Conservation (phyloP, 2,113 vertebrate genomes). For the Opisthocomus hoazin region DNA sequence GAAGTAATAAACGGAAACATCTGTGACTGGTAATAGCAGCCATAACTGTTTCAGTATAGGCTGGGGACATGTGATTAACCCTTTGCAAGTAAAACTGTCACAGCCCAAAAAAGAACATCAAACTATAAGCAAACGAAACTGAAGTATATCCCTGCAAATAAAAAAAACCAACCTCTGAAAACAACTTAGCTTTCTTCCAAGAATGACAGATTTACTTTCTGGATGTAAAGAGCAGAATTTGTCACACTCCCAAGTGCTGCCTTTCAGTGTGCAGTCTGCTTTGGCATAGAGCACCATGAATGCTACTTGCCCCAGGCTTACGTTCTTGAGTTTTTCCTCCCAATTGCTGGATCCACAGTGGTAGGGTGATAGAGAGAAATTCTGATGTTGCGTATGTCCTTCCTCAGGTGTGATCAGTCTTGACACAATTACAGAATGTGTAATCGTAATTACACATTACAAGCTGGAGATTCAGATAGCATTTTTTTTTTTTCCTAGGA, state of each 20-base stretch:
- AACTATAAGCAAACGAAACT: neutral
- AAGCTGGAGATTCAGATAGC: neutral
- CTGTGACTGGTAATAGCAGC: neutral
- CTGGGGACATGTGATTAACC: neutral
- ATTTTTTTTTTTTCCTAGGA: neutral
- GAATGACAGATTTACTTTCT: neutral
- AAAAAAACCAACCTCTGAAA: neutral
- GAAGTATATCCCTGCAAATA: neutral
- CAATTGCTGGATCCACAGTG: neutral
- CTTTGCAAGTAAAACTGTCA: neutral
- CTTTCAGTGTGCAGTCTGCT: neutral
- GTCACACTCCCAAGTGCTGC: neutral
- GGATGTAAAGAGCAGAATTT: neutral
- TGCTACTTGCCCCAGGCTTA: neutral
- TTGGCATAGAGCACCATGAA: neutral
- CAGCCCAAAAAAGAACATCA: neutral
- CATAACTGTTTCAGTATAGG: neutral
- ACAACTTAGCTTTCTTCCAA: neutral
- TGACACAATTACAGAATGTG: too few relatives aligned
- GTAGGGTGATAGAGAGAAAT: neutral
- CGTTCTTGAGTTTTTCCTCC: neutral
- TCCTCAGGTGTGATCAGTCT: neutral
- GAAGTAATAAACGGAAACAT: neutral
- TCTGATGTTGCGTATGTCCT: neutral
- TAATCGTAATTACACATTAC: neutral